Percentiles rank a stretch among this genome's conserved stretches.
Conservation (phyloP, 1,140 invertebrate species). For the Ceratina australensis region DNA sequence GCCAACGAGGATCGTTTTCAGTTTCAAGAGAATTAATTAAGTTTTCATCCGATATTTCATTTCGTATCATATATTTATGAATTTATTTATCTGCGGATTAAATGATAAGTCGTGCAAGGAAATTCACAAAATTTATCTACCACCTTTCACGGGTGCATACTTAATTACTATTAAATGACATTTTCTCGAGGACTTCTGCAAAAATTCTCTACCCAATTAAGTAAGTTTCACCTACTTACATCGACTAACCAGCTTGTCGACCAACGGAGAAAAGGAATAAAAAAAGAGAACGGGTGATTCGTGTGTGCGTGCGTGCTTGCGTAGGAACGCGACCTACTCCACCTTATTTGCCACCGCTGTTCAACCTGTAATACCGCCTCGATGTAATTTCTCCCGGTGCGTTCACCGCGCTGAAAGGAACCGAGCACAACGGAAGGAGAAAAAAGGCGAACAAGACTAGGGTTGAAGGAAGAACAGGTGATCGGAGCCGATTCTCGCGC, state of each 20-base stretch:
- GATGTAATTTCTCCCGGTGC: slow-evolving; percentile 39
- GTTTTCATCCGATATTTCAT: too few species aligned
- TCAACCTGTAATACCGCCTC: slow-evolving; percentile 1
- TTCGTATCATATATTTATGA: too few species aligned
- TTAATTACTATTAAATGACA: slow-evolving; percentile 3
- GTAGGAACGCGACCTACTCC: slow-evolving; percentile 27
- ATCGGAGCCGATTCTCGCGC: slow-evolving; percentile 37
- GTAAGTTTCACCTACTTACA: slow-evolving; percentile 7
- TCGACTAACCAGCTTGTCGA: neutral
- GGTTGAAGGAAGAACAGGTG: neutral
- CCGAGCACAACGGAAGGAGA: neutral
- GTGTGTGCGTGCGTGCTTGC: too few species aligned
- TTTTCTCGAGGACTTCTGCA: neutral
- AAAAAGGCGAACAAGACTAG: neutral
- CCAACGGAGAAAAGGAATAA: too few species aligned
- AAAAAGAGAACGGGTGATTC: neutral
- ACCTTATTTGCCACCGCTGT: neutral
- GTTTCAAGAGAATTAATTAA: too few species aligned
- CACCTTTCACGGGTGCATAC: neutral
- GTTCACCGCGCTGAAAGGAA: slow-evolving; percentile 15
- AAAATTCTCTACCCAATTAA: neutral
- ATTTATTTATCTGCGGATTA: too few species aligned
- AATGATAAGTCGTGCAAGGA: too few species aligned
- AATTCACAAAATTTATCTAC: too few species aligned
- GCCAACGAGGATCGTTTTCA: neutral